A percentile compares a stretch with the other conserved stretches of the same genome.
Conservation (phyloP, 2,113 vertebrate species). For the Rhinoptilus africanus region DNA sequence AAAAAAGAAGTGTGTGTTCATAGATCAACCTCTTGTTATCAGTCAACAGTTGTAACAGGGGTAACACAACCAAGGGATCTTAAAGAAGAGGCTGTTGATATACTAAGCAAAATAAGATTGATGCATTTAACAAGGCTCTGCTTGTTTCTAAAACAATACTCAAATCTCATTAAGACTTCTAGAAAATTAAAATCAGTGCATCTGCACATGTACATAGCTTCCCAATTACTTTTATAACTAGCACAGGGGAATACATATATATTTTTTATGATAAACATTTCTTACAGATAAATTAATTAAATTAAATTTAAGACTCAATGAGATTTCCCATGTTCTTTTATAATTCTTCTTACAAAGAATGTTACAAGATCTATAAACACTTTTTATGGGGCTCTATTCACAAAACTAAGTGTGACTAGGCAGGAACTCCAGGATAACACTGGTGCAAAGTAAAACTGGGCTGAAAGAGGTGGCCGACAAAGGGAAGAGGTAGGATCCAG, state of each 20-base stretch:
- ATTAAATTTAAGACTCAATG: slow-evolving; percentile 81
- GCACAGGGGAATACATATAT: slow-evolving; percentile 78
- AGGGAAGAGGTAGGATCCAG: slow-evolving; percentile 3
- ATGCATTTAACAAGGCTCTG: slow-evolving; percentile 68
- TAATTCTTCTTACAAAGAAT: slow-evolving; percentile 77
- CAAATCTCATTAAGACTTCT: slow-evolving; percentile 77
- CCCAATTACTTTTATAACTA: slow-evolving; percentile 74
- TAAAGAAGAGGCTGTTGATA: slow-evolving; percentile 67
- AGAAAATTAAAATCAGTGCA: slow-evolving; percentile 75
- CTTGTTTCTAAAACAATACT: slow-evolving; percentile 71
- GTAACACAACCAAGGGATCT: slow-evolving; percentile 64
- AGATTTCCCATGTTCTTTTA: slow-evolving; percentile 75
- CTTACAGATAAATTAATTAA: slow-evolving; percentile 87
- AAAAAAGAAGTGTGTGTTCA: slow-evolving; percentile 16
- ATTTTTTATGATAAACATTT: slow-evolving; percentile 84
- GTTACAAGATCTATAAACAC: slow-evolving; percentile 77
- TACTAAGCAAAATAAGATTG: slow-evolving; percentile 50
- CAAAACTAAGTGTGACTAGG: slow-evolving; percentile 71
- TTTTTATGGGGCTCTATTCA: slow-evolving; percentile 72
- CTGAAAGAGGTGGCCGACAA: slow-evolving; percentile 4
- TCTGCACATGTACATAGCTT: slow-evolving; percentile 71
- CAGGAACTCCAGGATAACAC: slow-evolving; percentile 66
- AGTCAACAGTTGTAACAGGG: slow-evolving; percentile 54
- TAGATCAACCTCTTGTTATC: slow-evolving; percentile 57
- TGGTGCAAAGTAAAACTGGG: slow-evolving; percentile 61